Evolutionary conservation across 2,797 vertebrate genomes (phyloP).

Genomic region (Parotocinclus haroldoi): DNA sequence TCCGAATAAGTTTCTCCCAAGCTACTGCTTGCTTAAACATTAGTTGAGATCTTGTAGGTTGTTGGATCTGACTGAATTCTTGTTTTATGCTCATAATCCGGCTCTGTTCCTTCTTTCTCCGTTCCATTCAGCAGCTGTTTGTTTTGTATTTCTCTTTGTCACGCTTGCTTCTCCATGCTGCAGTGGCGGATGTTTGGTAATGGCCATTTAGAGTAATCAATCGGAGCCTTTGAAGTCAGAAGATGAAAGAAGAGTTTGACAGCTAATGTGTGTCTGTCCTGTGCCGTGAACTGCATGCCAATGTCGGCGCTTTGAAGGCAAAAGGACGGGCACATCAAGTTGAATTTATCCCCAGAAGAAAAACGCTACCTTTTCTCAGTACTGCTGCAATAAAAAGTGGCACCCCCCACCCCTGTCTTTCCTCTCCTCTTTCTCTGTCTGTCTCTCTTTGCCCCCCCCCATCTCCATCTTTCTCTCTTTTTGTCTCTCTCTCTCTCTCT

Average conservation of each 20-base stretch:
- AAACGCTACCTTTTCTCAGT: slow-evolving; percentile 61
- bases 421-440: no score
- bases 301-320: slow-evolving; percentile 72
- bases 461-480: no score
- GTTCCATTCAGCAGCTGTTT: slow-evolving; percentile 56
- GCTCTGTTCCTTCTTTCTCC: slow-evolving; percentile 8
- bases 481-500: neutral
- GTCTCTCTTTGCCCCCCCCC: neutral
- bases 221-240: slow-evolving; percentile 74
- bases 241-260: slow-evolving; percentile 79
- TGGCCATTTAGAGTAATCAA: slow-evolving; percentile 81
- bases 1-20: no score
- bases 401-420: no score
- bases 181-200: slow-evolving; percentile 73
- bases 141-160: slow-evolving; percentile 64
- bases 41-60: no score
- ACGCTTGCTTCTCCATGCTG: slow-evolving; percentile 61
- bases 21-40: no score
- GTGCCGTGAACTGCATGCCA: slow-evolving; percentile 73
- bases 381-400: slow-evolving; percentile 62
- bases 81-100: neutral
- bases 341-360: slow-evolving; percentile 66
- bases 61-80: no score
- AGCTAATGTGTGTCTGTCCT: slow-evolving; percentile 72
- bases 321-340: slow-evolving; percentile 62